Evolutionary conservation across 2,113 vertebrate species (phyloP), one percentile per base, ranked within the genome.

Genomic region (Campylorhamphus procurvoides): DNA sequence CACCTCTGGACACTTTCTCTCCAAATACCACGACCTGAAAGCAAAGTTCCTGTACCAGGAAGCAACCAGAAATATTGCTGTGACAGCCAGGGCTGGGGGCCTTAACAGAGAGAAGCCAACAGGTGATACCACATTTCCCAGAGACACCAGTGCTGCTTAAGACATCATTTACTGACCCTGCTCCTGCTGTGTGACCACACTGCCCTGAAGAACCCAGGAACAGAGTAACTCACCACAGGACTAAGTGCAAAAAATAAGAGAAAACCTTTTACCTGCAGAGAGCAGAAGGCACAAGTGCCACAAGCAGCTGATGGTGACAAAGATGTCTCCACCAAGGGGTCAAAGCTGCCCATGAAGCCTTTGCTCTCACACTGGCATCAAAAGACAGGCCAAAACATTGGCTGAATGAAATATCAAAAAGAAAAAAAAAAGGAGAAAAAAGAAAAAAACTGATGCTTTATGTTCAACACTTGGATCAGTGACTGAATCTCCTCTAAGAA

Each of bases 381-480:
- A 62, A 66, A 73, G 24, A 19, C 7, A 50, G 31, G 49, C 24
- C 69, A 50, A 84, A 78, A 74, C 2, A 75, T 16, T 6, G 3
- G 25, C 24, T 73, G 44, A 90, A 71, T 4, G 1, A 87, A 84
- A 6, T 7, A 74, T 6, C 10, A 67, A 37, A 42, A 39, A 35
- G 4, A 6, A 42, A 13, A 6, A 52, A 44, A 19, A 4, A 16
- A 7, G 20, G 18, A 6, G 37, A 42, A 62, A 55, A 33, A 19
- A 5, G 0, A 3, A 31, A 46, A 29, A 39, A 6, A 0, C 15
- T 3, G 5, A 40, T 31, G 47, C 35, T 37, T 47, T 8, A 44
- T 52, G 77, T 91, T 44, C 42, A 82, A 5, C 12, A 53, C 18
- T 73, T 64, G 1, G 8, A 85, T 40, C 60, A 37, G 22, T 27